Conservation (phyloP, 2,888 invertebrate species). For the Euphydryas editha region DNA sequence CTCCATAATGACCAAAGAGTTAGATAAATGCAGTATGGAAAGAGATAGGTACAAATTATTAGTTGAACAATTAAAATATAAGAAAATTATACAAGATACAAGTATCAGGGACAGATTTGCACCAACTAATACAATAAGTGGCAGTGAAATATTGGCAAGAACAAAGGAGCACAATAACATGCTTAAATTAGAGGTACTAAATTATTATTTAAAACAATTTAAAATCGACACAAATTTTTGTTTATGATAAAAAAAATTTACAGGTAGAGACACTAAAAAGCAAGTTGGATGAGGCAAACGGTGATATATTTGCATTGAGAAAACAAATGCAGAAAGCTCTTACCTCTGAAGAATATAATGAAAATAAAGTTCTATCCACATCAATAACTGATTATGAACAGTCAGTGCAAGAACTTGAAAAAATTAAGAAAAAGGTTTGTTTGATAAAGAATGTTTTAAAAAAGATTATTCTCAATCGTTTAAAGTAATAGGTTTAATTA, state of each 20-base stretch:
- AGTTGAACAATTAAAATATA: constrained; percentile 89
- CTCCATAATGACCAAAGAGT: constrained; percentile 89
- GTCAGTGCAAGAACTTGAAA: constrained; percentile 87
- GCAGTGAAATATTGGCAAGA: constrained; percentile 83
- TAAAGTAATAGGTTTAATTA: too few relatives aligned
- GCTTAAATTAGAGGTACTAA: constrained; percentile 77
- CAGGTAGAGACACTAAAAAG: constrained; percentile 88
- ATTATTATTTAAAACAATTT: too few relatives aligned
- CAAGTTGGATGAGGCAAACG: constrained; percentile 87
- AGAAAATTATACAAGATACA: constrained; percentile 55
- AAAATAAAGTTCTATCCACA: constrained; percentile 43
- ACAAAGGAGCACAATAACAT: constrained; percentile 84
- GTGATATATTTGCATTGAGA: constrained; percentile 87
- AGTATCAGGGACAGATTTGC: constrained; percentile 59
- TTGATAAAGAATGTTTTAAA: constrained; percentile 33
- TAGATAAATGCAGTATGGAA: constrained; percentile 91
- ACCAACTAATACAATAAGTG: constrained; percentile 75
- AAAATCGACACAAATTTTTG: not conserved
- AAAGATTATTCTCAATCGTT: too few relatives aligned
- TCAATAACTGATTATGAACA: constrained; percentile 84
- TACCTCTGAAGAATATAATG: constrained; percentile 50
- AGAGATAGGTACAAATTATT: constrained; percentile 91
- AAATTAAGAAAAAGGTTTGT: constrained; percentile 84
- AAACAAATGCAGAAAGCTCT: constrained; percentile 68
- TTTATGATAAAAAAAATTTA: too few relatives aligned